These are phyloP conservation scores for Abrostola triplasia DNA, from an alignment of 2,888 invertebrate species.

Conservation along the genomic window DNA sequence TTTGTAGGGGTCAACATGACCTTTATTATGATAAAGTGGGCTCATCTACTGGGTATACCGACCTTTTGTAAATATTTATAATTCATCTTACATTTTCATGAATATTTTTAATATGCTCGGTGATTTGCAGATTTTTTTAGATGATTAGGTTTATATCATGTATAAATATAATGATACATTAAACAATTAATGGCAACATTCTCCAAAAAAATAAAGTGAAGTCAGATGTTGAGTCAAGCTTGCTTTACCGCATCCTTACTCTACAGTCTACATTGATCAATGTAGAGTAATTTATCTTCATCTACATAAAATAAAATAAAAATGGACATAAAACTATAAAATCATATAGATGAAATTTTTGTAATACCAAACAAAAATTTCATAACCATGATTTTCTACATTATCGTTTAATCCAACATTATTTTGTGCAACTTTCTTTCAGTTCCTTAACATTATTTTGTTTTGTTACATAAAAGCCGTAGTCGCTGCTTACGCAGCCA, in stretches of 20 bases:
- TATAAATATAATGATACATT: neutral
- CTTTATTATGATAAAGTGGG: conserved; percentile 53
- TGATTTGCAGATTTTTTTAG: conserved; percentile 10
- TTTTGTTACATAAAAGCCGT: conserved; percentile 62
- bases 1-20: conserved; percentile 71
- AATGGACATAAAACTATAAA: neutral
- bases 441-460: conserved; percentile 54
- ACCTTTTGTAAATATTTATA: conserved; percentile 47
- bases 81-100: conserved; percentile 15
- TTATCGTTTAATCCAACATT: neutral
- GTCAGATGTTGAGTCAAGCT: too few relatives aligned
- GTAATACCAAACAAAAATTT: neutral
- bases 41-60: conserved; percentile 34
- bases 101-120: conserved; percentile 6
- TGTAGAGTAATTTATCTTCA: too few relatives aligned
- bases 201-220: too few relatives aligned
- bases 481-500: conserved; percentile 71
- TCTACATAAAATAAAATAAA: neutral
- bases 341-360: neutral
- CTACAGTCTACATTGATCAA: too few relatives aligned
- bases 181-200: too few relatives aligned
- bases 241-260: too few relatives aligned
- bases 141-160: neutral
- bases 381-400: neutral
- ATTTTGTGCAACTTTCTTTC: conserved; percentile 17